A percentile compares a stretch with the other conserved stretches of the same genome.
These are phyloP conservation scores for Bacillus rossius DNA, from an alignment of 1,140 invertebrate species.

Conservation along the genomic window DNA sequence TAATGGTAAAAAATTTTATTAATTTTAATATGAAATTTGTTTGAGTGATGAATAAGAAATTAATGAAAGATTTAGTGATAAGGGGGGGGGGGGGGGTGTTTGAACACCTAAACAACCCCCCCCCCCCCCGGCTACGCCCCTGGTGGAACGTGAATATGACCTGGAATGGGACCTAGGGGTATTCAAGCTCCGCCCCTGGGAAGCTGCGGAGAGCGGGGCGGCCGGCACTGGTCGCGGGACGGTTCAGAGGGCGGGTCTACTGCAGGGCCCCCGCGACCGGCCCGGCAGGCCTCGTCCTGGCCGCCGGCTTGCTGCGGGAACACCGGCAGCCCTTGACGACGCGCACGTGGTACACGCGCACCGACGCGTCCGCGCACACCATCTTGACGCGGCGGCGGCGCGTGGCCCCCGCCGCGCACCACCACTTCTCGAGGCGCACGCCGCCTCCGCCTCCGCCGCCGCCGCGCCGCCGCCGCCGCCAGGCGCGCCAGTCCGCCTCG, in stretches of 20 bases:
- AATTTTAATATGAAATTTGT: too few relatives aligned
- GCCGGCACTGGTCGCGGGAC: not conserved
- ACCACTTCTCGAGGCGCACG: constrained; percentile 4
- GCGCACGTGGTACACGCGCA: constrained; percentile 7
- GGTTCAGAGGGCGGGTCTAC: not conserved
- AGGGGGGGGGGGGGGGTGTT: too few relatives aligned
- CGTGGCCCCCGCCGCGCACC: constrained; percentile 1
- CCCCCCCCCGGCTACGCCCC: too few relatives aligned
- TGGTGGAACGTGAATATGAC: too few relatives aligned
- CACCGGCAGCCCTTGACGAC: constrained; percentile 15
- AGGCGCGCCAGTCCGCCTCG: not conserved
- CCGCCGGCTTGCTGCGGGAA: not conserved
- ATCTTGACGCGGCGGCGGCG: constrained; percentile 2
- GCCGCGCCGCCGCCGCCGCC: not conserved
- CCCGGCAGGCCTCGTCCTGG: not conserved
- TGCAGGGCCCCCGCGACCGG: not conserved
- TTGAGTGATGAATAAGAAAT: too few relatives aligned
- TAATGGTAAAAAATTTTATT: too few relatives aligned
- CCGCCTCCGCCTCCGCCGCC: not conserved
- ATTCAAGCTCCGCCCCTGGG: too few relatives aligned
- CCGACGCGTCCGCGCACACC: constrained; percentile 11
- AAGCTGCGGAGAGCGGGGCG: too few relatives aligned
- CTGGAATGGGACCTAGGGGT: too few relatives aligned
- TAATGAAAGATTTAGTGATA: too few relatives aligned
- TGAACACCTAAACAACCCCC: too few relatives aligned